A percentile compares a stretch with the other conserved stretches of the same genome.
Conservation (phyloP, 1,140 invertebrate genomes). For the Orius insidiosus region DNA sequence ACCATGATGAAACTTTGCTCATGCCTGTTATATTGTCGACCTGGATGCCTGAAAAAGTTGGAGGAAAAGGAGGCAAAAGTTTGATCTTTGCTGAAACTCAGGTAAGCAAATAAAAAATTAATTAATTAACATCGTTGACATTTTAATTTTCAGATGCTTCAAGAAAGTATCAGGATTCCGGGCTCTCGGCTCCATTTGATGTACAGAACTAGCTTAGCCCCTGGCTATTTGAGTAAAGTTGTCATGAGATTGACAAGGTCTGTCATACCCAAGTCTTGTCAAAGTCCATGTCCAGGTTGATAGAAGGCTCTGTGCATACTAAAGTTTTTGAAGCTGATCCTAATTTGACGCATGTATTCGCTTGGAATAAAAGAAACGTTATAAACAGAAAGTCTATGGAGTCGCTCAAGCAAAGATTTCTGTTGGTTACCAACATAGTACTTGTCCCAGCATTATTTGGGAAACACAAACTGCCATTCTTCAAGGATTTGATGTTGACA, state of each 20-base stretch:
- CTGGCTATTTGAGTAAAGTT: slow-evolving; percentile 82
- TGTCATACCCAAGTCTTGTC: slow-evolving; percentile 57
- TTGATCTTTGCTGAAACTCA: slow-evolving; percentile 76
- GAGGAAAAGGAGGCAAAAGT: slow-evolving; percentile 59
- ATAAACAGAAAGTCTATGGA: slow-evolving; percentile 88
- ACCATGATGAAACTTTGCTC: slow-evolving; percentile 67
- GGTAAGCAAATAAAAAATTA: slow-evolving; percentile 38
- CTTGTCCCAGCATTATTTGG: slow-evolving; percentile 77
- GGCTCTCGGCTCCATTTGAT: slow-evolving; percentile 80
- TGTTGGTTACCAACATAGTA: slow-evolving; percentile 87
- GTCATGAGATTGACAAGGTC: slow-evolving; percentile 75
- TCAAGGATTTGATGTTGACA: slow-evolving; percentile 93
- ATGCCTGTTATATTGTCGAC: slow-evolving; percentile 66
- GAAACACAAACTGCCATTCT: slow-evolving; percentile 81
- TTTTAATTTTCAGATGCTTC: slow-evolving; percentile 69
- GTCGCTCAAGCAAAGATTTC: slow-evolving; percentile 69
- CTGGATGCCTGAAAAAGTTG: slow-evolving; percentile 70
- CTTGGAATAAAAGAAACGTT: slow-evolving; percentile 96
- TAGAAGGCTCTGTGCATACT: slow-evolving; percentile 79
- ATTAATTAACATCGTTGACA: too few relatives aligned
- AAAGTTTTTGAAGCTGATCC: slow-evolving; percentile 91
- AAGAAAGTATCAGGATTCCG: slow-evolving; percentile 84
- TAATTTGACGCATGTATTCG: slow-evolving; percentile 83
- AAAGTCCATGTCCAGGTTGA: slow-evolving; percentile 79
- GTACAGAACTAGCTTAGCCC: slow-evolving; percentile 80